Evolutionary conservation across 92 coral and sea anemone species (phyloP).

Genomic region (Paramuricea clavata): DNA sequence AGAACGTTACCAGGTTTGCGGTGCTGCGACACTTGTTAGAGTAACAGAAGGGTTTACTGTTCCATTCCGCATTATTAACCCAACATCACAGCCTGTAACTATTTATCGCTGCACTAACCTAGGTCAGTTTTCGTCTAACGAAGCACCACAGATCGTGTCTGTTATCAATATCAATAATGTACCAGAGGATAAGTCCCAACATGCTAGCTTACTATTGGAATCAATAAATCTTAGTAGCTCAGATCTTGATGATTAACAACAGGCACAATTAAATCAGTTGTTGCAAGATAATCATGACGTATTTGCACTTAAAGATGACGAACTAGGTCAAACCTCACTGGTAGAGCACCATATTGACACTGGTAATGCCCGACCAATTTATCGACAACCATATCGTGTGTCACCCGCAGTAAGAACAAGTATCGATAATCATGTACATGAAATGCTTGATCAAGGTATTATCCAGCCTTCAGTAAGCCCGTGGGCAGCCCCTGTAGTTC

Average conservation of each 20-base stretch:
- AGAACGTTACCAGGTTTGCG: neutral
- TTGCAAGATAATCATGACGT: neutral
- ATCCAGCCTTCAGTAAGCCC: constrained; percentile 20
- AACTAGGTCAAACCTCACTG: constrained; percentile 45
- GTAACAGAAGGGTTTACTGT: constrained; percentile 47
- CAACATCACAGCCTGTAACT: constrained; percentile 35
- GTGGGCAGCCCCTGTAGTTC: constrained; percentile 31
- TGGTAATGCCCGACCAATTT: neutral
- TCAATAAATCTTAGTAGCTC: constrained; percentile 51
- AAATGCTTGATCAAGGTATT: constrained; percentile 19
- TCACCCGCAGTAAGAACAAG: neutral
- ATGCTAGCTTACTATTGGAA: neutral
- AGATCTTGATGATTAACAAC: constrained; percentile 35
- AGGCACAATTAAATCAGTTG: neutral
- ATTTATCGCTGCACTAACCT: constrained; percentile 56
- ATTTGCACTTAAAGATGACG: no score
- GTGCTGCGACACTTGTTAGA: constrained; percentile 32
- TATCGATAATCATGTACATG: neutral
- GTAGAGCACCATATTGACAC: constrained; percentile 39
- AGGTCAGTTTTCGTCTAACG: constrained; percentile 31
- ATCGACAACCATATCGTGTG: constrained; percentile 15
- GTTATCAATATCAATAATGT: constrained; percentile 21
- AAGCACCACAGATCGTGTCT: constrained; percentile 16
- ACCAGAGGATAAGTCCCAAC: constrained; percentile 28
- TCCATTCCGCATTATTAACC: constrained; percentile 53